These are phyloP conservation scores for Dendrocincla tyrannina DNA, from an alignment of 2,797 vertebrate genomes.

Conservation along the genomic window DNA sequence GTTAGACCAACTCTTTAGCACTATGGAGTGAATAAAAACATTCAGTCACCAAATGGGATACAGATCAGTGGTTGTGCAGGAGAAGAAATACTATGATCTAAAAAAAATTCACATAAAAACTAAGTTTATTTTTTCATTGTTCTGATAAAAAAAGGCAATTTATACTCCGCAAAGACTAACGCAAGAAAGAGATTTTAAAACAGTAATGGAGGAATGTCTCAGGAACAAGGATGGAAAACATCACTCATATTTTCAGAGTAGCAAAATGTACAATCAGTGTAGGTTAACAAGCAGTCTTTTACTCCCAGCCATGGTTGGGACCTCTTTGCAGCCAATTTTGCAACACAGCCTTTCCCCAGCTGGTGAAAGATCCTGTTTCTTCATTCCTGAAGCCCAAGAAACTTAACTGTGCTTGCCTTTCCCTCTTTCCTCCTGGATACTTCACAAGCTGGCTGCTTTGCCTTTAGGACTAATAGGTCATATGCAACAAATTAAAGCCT, in stretches of 20 bases:
- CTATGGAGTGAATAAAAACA: neutral
- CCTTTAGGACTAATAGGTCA: neutral
- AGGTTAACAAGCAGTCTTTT: neutral
- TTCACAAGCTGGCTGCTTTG: neutral
- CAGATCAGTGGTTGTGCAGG: neutral
- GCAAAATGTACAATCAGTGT: neutral
- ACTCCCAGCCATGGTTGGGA: neutral
- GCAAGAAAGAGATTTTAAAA: neutral
- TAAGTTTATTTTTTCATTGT: neutral
- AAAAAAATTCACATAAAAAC: neutral
- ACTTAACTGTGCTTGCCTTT: neutral
- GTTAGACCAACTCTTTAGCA: neutral
- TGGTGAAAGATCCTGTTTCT: neutral
- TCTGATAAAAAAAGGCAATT: neutral
- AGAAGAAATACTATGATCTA: neutral
- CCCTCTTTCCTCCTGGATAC: neutral
- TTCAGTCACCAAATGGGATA: neutral
- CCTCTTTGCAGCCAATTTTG: neutral
- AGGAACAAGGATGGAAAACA: neutral
- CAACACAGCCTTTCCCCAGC: neutral
- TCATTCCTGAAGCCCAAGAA: neutral
- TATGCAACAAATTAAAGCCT: neutral
- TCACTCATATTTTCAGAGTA: neutral
- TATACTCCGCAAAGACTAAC: neutral
- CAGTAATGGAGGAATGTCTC: neutral